Conservation (phyloP, 2,888 invertebrate genomes). For the Mythimna ferrago region DNA sequence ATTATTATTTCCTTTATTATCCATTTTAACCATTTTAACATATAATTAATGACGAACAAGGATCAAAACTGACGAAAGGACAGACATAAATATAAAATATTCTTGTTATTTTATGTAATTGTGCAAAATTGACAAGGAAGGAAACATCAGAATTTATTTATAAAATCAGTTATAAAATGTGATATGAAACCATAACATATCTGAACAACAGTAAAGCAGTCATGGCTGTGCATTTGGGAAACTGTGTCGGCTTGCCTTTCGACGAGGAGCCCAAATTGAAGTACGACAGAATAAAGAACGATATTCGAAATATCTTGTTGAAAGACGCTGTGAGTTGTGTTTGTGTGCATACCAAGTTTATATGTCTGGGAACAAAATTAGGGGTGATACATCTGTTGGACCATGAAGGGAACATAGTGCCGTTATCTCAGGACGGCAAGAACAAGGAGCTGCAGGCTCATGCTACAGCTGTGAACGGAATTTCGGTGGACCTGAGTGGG, state of each 20-base stretch:
- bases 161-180: not conserved
- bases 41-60: not conserved
- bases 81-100: not conserved
- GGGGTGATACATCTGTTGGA: constrained; percentile 97
- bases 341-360: constrained; percentile 98
- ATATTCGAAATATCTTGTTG: constrained; percentile 95
- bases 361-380: constrained; percentile 98
- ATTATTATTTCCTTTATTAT: too few relatives aligned
- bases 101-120: not conserved
- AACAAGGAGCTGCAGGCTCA: constrained; percentile 94
- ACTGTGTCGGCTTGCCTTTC: constrained; percentile 84
- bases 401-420: constrained; percentile 96
- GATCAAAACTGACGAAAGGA: not conserved
- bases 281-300: constrained; percentile 97
- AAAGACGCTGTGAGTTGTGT: constrained; percentile 97
- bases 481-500: constrained; percentile 98
- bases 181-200: not conserved
- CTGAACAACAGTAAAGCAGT: constrained; percentile 29
- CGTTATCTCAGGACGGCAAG: constrained; percentile 89
- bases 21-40: too few relatives aligned
- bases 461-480: constrained; percentile 97
- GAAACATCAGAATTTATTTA: not conserved
- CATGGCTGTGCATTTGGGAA: constrained; percentile 86
- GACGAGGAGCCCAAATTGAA: constrained; percentile 96
- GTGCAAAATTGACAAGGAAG: not conserved